Base-by-base conservation (phyloP, 1,140 invertebrate genomes). In the Thaumetopoea pityocampa region DNA sequence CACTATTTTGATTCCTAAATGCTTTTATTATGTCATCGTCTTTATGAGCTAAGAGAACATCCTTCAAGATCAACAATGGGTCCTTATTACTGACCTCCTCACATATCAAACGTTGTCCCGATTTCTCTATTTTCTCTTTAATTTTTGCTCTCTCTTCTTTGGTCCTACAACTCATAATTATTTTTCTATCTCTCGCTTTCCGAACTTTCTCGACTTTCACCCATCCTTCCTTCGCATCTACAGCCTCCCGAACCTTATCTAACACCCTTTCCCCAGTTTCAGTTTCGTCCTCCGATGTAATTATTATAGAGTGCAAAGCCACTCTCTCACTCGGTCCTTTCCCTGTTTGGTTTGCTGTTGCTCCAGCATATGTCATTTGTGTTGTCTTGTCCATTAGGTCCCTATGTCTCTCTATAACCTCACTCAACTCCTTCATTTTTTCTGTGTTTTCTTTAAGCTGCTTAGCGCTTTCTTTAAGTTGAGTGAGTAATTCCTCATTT, bases 201-300 rank as follows among this genome's bases (percentile, higher is more conserved):
- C n/a, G n/a, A n/a, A n/a, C n/a, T n/a, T n/a, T n/a, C n/a, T n/a
- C n/a, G n/a, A 5, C 19, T 38, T 9, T 26, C 20, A 41, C 16
- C 19, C 19, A 20, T 5, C 37, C 28, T 0, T 41, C 37, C 8
- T 41, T 30, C 1, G 37, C 37, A 1, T 41, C 9, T 1, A 41
- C 17, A 0, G 23, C 6, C n/a, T 41, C 7, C 1, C 37, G 17
- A 2, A 41, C 8, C 6, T 9, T 20, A 0, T 5, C 6, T 0
- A 30, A 3, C 1, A 41, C 27, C 7, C 22, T 27, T 0, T 41
- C 37, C n/a, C 37, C 37, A 4, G 26, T 14, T 7, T 30, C 19
- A 10, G 26, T 30, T 2, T 30, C 14, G 16, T 41, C 11, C 5
- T 20, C 30, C 1, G 18, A 29, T 0, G 27, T 23, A 1, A 41